Conservation (phyloP, 2,888 invertebrate genomes). For the Ormyrus rosae region DNA sequence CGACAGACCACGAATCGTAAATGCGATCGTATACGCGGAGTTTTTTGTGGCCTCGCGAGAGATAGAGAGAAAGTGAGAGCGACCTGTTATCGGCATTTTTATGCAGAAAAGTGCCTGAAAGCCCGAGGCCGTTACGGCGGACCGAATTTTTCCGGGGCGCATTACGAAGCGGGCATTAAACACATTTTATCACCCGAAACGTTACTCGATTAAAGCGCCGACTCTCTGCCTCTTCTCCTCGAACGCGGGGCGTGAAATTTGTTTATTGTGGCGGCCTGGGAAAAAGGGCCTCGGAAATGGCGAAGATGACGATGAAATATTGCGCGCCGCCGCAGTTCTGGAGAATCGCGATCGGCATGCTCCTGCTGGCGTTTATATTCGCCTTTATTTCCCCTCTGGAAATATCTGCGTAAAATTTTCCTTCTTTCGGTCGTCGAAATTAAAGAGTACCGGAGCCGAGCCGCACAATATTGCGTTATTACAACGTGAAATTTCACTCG, state of each 20-base stretch:
- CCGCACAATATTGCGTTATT: no score
- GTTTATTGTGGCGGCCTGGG: constrained; percentile 25
- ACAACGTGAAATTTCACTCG: background rate
- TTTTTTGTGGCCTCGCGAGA: constrained; percentile 1
- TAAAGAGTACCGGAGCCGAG: no score
- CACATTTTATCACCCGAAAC: constrained; percentile 47
- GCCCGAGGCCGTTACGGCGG: constrained; percentile 40
- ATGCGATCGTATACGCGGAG: constrained; percentile 28
- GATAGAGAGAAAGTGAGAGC: constrained; percentile 22
- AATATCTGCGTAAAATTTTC: background rate
- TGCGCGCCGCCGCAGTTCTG: no score
- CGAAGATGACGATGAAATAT: background rate
- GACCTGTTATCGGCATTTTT: constrained; percentile 53
- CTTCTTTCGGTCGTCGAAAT: no score
- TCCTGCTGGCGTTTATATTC: no score
- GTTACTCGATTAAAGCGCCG: constrained; percentile 46
- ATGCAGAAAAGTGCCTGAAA: constrained; percentile 44
- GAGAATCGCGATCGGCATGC: no score
- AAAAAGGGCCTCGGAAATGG: background rate
- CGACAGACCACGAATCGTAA: constrained; percentile 10
- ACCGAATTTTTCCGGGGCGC: constrained; percentile 50
- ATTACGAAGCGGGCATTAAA: constrained; percentile 42
- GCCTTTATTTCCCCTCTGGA: no score
- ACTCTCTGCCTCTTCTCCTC: background rate
- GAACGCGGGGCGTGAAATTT: constrained; percentile 25